Conservation (phyloP, 1,140 invertebrate species). For the Zaprionus vittiger region DNA sequence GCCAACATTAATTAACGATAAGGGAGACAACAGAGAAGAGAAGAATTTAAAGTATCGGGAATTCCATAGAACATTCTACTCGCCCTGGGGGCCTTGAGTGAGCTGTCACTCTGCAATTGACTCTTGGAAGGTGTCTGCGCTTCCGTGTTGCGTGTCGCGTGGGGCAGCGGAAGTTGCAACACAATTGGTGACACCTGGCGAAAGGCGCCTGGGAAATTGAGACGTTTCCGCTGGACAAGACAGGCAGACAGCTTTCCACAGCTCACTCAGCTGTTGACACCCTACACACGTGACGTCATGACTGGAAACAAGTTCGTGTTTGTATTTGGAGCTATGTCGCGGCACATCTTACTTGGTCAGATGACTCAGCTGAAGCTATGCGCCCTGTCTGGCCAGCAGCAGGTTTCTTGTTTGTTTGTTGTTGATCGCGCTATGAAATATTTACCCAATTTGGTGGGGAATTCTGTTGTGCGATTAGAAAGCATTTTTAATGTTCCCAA, state of each 20-base stretch:
- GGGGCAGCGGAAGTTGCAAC: conserved; percentile 32
- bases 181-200: conserved; percentile 34
- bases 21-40: conserved; percentile 3
- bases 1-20: conserved; percentile 46
- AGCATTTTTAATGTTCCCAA: conserved; percentile 2
- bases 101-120: not conserved
- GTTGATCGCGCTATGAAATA: conserved; percentile 12
- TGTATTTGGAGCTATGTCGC: conserved; percentile 33
- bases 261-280: conserved; percentile 9
- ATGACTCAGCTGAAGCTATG: conserved; percentile 28
- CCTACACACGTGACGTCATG: conserved; percentile 39
- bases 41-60: conserved; percentile 7
- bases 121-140: not conserved
- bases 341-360: conserved; percentile 18
- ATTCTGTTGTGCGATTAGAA: conserved; percentile 21
- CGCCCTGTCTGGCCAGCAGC: conserved; percentile 5
- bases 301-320: conserved; percentile 31
- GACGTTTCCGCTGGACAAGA: conserved; percentile 20
- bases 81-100: not conserved
- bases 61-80: not conserved
- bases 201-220: conserved; percentile 15
- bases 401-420: conserved; percentile 27
- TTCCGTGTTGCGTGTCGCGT: conserved; percentile 21
- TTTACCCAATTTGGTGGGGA: conserved; percentile 35
- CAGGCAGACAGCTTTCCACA: not conserved